Base-by-base conservation (phyloP, 2,113 vertebrate species). In the Oxyruncus cristatus region DNA sequence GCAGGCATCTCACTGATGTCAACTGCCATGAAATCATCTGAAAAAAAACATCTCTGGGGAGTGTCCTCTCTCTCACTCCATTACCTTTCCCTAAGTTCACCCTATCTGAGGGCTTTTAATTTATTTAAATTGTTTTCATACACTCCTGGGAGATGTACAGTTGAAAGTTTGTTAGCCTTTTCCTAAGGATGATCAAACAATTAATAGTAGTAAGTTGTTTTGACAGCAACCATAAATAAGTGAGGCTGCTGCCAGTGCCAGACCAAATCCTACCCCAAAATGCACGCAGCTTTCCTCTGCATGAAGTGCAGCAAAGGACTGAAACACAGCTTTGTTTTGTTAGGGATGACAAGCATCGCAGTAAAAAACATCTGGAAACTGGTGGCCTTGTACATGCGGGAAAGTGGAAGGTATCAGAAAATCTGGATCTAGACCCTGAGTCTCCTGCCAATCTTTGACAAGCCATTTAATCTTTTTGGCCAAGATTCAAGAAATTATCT, bases 401-500 rank as follows among this genome's bases (percentile, higher is more conserved):
- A 67, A 90, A 88, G 33, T 65, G 30, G 28, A 84, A 88, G 39
- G 24, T 46, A 93, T 23, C 42, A 81, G 82, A 86, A 88, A 47
- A 67, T 52, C 70, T 95, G 79, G 39, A 93, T 83, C 82, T 55
- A 92, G 75, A 85, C 12, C 12, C 26, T 71, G 47, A 77, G 30
- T 83, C 74, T 83, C 33, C 65, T 92, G 82, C 90, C 63, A 94
- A 11, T 77, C 59, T 92, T 89, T 96, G 82, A 92, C 59, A 90
- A 93, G 63, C 30, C 75, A 61, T 92, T 96, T 92, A 90, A 88
- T 58, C 42, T 90, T 95, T 90, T 58, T 93, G 92, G 75, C 59
- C 42, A 77, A 76, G 46, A 80, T 50, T 95, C 95, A 95, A 88
- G 63, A 94, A 93, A 83, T 96, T 95, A 80, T 88, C 58, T 83